These are phyloP conservation scores for Enoplosus armatus DNA, from an alignment of 2,797 vertebrate genomes.

Conservation along the genomic window DNA sequence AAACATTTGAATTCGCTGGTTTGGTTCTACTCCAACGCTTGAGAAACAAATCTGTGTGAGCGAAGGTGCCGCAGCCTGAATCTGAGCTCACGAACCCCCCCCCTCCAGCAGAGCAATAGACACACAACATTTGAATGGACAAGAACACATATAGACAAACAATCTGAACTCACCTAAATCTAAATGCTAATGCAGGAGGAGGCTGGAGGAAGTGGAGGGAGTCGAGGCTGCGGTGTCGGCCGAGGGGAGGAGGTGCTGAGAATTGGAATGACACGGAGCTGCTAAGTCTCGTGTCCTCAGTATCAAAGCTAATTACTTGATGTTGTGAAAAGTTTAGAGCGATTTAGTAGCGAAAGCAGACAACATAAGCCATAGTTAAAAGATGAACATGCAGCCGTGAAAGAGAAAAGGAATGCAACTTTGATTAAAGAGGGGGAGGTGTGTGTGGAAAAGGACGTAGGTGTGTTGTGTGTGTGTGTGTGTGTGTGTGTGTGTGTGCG, in stretches of 20 bases:
- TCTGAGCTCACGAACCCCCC: not conserved
- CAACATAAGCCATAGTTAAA: not conserved
- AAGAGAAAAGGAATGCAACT: not conserved
- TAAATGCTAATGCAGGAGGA: slow-evolving; percentile 65
- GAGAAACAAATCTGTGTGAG: slow-evolving; percentile 45
- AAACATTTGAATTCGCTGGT: slow-evolving; percentile 48
- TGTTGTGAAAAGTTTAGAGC: not conserved
- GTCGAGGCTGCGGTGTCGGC: not conserved
- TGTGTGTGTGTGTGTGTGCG: not conserved
- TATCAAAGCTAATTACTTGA: not conserved
- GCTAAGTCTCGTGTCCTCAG: slow-evolving; percentile 1
- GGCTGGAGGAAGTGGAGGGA: slow-evolving; percentile 7
- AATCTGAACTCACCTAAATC: slow-evolving; percentile 52
- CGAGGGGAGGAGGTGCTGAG: slow-evolving; percentile 5
- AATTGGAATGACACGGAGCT: slow-evolving; percentile 28
- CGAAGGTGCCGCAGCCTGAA: slow-evolving; percentile 18
- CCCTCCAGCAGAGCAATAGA: slow-evolving; percentile 22
- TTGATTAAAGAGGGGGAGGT: not conserved
- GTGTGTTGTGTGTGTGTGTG: not conserved
- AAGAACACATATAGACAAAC: slow-evolving; percentile 35
- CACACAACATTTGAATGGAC: slow-evolving; percentile 43
- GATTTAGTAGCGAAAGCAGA: not conserved
- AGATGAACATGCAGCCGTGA: not conserved
- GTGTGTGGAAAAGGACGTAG: not conserved
- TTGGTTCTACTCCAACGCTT: slow-evolving; percentile 37